Evolutionary conservation across 2,113 vertebrate genomes (phyloP).

Genomic region (Notothenia rossii): DNA sequence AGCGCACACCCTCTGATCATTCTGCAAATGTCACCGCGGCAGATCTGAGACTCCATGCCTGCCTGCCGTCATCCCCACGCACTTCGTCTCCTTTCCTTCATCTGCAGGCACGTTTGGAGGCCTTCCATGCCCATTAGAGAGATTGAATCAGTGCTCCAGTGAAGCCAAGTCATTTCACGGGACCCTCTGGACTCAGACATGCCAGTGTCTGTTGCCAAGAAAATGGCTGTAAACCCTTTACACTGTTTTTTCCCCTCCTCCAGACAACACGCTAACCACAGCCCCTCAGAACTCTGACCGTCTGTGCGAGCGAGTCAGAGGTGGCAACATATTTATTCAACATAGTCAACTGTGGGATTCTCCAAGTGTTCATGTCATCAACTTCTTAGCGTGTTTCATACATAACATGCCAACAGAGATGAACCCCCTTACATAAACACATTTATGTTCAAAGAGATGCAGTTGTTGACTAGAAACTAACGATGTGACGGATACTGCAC

Average conservation of each 20-base stretch:
- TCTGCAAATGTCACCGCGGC: conserved; percentile 33
- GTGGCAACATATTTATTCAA: conserved; percentile 42
- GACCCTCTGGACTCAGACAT: conserved; percentile 60
- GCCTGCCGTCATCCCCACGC: conserved; percentile 15
- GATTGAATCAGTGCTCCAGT: conserved; percentile 51
- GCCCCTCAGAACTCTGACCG: conserved; percentile 33
- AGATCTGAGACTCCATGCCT: conserved; percentile 19
- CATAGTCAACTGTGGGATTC: conserved; percentile 24
- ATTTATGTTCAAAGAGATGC: background rate
- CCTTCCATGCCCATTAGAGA: conserved; percentile 56
- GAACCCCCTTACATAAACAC: background rate
- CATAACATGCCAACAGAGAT: conserved; percentile 18
- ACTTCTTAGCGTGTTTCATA: conserved; percentile 9
- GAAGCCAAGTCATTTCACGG: conserved; percentile 63
- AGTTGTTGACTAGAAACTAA: conserved; percentile 8
- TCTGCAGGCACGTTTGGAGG: conserved; percentile 38
- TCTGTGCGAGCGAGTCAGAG: conserved; percentile 19
- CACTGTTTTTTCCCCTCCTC: conserved; percentile 1
- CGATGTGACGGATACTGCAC: background rate
- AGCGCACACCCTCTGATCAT: conserved; percentile 17
- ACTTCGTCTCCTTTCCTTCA: conserved; percentile 21
- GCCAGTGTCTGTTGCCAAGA: conserved; percentile 55
- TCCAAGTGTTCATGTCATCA: conserved; percentile 11
- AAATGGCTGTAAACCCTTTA: conserved; percentile 59
- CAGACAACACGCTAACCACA: conserved; percentile 38